Conservation (phyloP, 2,888 invertebrate genomes). For the Tiphia femorata region DNA sequence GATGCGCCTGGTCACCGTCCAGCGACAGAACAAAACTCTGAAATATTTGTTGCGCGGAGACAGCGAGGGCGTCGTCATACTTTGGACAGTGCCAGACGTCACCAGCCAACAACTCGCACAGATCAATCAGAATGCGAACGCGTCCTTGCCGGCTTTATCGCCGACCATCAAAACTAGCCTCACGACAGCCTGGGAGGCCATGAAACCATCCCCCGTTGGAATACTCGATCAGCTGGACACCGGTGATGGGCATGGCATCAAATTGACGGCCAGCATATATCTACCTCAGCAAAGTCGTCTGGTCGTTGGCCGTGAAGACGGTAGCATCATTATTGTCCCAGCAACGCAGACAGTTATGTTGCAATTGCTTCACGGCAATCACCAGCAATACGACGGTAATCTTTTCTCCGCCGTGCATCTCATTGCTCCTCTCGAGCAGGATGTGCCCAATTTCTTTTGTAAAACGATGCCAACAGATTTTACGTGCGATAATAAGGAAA, state of each 20-base stretch:
- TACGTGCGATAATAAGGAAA: no score
- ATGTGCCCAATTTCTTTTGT: no score
- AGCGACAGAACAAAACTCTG: constrained; percentile 76
- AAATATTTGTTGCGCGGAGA: constrained; percentile 88
- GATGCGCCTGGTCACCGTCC: constrained; percentile 83
- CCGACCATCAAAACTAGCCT: constrained; percentile 87
- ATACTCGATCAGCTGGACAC: constrained; percentile 90
- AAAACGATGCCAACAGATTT: no score
- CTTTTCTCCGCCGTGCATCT: no score
- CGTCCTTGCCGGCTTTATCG: constrained; percentile 73
- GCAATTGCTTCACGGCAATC: constrained; percentile 89
- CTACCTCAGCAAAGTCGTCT: constrained; percentile 92
- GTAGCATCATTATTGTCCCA: constrained; percentile 94
- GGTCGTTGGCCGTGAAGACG: constrained; percentile 95
- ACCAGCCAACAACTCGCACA: constrained; percentile 75
- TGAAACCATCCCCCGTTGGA: constrained; percentile 91
- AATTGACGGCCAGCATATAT: constrained; percentile 94
- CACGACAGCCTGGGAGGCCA: constrained; percentile 87
- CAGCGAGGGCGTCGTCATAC: constrained; percentile 88
- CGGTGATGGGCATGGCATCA: constrained; percentile 79
- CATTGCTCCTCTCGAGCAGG: no score
- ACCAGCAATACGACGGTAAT: constrained; percentile 83
- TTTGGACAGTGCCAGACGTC: constrained; percentile 92
- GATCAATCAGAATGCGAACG: constrained; percentile 73
- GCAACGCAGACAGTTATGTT: constrained; percentile 96